A percentile compares a stretch with the other conserved stretches of the same genome.
Evolutionary conservation across 2,888 invertebrate species (phyloP).

Genomic region (Agonum fuliginosum): DNA sequence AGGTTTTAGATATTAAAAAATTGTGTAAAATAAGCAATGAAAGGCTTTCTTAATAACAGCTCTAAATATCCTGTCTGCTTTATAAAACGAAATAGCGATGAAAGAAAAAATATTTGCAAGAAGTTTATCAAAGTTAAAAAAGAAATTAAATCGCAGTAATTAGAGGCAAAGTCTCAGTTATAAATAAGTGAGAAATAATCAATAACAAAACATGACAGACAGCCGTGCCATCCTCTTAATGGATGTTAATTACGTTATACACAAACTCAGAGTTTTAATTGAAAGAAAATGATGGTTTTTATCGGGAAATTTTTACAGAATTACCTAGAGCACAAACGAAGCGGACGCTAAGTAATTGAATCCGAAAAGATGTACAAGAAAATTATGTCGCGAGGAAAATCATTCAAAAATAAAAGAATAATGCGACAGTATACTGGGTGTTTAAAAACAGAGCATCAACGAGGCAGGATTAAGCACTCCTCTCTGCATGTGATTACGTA

Average conservation of each 20-base stretch:
- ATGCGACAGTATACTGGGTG: conserved; percentile 2
- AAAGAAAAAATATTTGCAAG: conserved; percentile 7
- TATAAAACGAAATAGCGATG: not conserved
- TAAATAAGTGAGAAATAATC: conserved; percentile 32
- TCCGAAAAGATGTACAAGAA: not conserved
- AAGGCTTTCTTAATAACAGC: not conserved
- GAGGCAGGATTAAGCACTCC: too few species aligned
- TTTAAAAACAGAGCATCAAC: too few species aligned
- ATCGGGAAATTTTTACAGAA: conserved; percentile 12
- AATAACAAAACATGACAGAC: conserved; percentile 10
- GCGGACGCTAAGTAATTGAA: conserved; percentile 3
- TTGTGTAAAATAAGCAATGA: not conserved
- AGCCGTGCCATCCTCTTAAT: conserved; percentile 10
- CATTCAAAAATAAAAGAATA: not conserved
- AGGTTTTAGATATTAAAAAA: not conserved
- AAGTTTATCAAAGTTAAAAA: conserved; percentile 25
- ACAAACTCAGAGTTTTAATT: conserved; percentile 26
- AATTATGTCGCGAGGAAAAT: conserved; percentile 17
- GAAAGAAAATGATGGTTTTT: conserved; percentile 15
- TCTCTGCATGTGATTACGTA: too few species aligned
- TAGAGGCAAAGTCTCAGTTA: not conserved
- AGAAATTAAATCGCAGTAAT: conserved; percentile 17
- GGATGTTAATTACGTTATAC: conserved; percentile 34
- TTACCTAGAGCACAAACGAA: conserved; percentile 20
- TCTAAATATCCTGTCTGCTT: not conserved